These are phyloP conservation scores for Drosophila seguyi DNA, from an alignment of 1,140 invertebrate species.

Conservation along the genomic window DNA sequence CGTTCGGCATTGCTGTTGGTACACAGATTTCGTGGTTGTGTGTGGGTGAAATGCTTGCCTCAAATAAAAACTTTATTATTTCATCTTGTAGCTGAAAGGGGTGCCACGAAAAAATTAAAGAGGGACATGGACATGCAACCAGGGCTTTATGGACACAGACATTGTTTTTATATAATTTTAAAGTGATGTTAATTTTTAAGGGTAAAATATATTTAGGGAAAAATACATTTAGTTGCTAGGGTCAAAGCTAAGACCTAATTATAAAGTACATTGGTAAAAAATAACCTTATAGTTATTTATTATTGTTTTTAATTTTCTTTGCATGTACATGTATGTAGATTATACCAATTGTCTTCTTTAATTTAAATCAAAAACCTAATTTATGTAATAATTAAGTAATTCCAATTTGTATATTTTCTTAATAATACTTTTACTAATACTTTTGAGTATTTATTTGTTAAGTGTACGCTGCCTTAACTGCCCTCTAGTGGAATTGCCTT, in stretches of 20 bases:
- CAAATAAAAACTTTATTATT: slow-evolving; percentile 47
- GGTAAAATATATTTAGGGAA: not conserved
- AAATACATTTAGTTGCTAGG: not conserved
- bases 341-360: no score
- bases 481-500: not conserved
- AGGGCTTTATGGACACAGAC: not conserved
- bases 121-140: not conserved
- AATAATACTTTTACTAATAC: no score
- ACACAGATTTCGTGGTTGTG: slow-evolving; percentile 71
- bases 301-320: no score
- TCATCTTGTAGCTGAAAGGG: slow-evolving; percentile 6
- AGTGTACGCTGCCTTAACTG: not conserved
- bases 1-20: slow-evolving; percentile 40
- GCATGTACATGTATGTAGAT: no score
- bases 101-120: not conserved
- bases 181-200: not conserved
- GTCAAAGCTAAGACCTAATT: no score
- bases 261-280: no score
- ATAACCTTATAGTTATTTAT: no score
- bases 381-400: no score
- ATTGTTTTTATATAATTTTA: not conserved
- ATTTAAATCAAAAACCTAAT: no score
- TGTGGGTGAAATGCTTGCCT: slow-evolving; percentile 7
- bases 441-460: no score
- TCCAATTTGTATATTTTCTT: no score